Base-by-base conservation (phyloP, 1,140 invertebrate species). In the Homarus americanus region DNA sequence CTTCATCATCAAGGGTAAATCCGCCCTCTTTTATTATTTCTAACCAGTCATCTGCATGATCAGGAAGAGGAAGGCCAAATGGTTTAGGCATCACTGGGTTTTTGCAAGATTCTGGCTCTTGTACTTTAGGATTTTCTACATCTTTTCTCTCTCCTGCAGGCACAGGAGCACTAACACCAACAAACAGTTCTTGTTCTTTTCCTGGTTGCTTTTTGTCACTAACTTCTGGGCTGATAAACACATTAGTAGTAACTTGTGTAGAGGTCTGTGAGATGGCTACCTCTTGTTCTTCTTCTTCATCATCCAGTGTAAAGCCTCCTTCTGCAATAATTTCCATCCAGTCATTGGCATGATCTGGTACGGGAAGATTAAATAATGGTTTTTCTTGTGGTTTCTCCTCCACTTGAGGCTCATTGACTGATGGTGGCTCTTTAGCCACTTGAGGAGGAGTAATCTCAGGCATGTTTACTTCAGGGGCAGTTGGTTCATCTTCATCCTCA, bases 321-420 rank as follows among this genome's bases (percentile, higher is more conserved):
- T 73, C 78, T n/a, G 88, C 86, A 38, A 91, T 87, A 7, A 92
- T 87, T 41, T 92, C 90, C 80, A 92, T 34, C 78, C 80, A 92
- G 75, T 92, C 92, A 89, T 87, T 92, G 15, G 92, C 92, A 83
- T 92, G 92, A 17, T 91, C 92, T 24, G 92, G 92, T 3, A 92
- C 28, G n/a, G 86, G 82, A 0, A 83, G 58, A 24, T 32, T 66
- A 69, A 69, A 83, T 15, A 20, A n/a, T 17, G 58, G 36, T 63
- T 63, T 24, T 15, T 63, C 58, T 20, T 63, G 58, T 63, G 12
- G 12, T 24, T 63, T 24, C 20, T 63, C 15, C 24, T 20, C 20
- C 20, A 24, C 3, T 3, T 63, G 20, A 32, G 63, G 24, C 28
- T 69, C 28, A 28, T 32, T 28, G 17, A 32, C 32, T 69, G 5